Base-by-base conservation (phyloP, 2,797 vertebrate species). In the Tympanoctomys barrerae region DNA sequence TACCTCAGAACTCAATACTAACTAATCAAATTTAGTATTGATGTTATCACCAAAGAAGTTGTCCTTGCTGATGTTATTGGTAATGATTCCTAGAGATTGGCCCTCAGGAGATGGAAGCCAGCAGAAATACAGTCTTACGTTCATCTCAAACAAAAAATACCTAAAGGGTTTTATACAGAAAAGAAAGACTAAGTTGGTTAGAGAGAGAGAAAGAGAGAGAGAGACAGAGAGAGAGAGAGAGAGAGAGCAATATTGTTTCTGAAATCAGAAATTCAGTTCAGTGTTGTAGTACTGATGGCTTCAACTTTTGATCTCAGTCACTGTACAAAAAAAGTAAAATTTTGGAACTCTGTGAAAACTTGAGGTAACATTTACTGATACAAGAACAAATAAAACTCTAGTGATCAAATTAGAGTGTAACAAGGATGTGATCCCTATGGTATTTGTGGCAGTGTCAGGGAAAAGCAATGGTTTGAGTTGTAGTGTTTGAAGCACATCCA, bases 161-260 rank as follows among this genome's bases (percentile, higher is more conserved):
- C 99, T 31, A 99, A 99, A 98, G 99, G 99, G 7, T 98, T 99
- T 98, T 99, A 99, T 54, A 98, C 99, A 99, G 99, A 99, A 94
- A 99, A 99, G 98, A 99, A 98, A 93, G 99, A 99, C 98, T 64
- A 99, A 99, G 97, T 99, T 99, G 99, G 99, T 99, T 89, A 99
- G 99, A 96, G 99, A 99, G 97, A 99, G 99, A 99, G 97, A 99
- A 7, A 49, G 10, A 49, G 46, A 49, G 46, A 99, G 99, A 99
- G 99, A 96, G 99, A 99, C 97, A 99, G 99, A 99, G 97, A 99
- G 49, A 49, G 11, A 49, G 49, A 49, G 49, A 99, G 99, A 97
- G 99, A 99, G 97, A 99, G 98, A 98, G 99, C 99, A 77, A 98
- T 99, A 99, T 96, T 99, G 97, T 98, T 99, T 94, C 97, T 99